Conservation (phyloP, 1,140 invertebrate genomes). For the Drosophila auraria region DNA sequence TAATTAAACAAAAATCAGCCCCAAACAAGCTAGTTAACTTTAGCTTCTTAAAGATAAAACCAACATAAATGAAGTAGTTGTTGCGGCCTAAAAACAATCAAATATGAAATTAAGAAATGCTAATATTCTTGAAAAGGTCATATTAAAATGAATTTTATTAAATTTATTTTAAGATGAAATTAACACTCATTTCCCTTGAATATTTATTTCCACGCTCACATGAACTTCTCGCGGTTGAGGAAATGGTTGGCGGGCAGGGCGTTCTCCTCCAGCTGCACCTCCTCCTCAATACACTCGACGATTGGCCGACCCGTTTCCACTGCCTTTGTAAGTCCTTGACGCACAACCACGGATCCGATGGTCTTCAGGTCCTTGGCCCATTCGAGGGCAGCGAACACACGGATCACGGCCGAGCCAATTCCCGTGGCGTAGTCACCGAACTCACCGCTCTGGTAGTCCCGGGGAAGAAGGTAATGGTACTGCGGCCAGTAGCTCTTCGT, state of each 20-base stretch:
- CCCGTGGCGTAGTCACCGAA: slow-evolving; percentile 90
- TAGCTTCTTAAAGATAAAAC: neutral
- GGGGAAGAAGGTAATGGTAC: slow-evolving; percentile 91
- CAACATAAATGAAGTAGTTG: neutral
- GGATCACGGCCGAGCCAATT: slow-evolving; percentile 87
- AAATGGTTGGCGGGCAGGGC: slow-evolving; percentile 86
- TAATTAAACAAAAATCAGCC: neutral
- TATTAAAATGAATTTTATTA: neutral
- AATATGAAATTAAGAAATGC: no score
- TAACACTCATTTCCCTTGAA: neutral
- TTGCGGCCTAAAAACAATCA: neutral
- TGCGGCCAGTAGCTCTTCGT: slow-evolving; percentile 91
- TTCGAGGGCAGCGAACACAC: slow-evolving; percentile 88
- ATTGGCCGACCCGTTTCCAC: slow-evolving; percentile 86
- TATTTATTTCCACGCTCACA: slow-evolving; percentile 43
- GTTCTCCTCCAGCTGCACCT: slow-evolving; percentile 75
- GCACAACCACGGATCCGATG: slow-evolving; percentile 87
- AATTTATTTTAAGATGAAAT: neutral
- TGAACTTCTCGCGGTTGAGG: slow-evolving; percentile 85
- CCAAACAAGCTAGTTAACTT: neutral
- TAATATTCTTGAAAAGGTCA: neutral
- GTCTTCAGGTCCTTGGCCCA: slow-evolving; percentile 88
- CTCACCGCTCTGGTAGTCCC: slow-evolving; percentile 92
- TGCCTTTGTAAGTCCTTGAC: slow-evolving; percentile 87
- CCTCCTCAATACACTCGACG: slow-evolving; percentile 86